Evolutionary conservation across 1,140 invertebrate species (phyloP), one percentile per base, ranked within the genome.

Genomic region (Cydia amplana): DNA sequence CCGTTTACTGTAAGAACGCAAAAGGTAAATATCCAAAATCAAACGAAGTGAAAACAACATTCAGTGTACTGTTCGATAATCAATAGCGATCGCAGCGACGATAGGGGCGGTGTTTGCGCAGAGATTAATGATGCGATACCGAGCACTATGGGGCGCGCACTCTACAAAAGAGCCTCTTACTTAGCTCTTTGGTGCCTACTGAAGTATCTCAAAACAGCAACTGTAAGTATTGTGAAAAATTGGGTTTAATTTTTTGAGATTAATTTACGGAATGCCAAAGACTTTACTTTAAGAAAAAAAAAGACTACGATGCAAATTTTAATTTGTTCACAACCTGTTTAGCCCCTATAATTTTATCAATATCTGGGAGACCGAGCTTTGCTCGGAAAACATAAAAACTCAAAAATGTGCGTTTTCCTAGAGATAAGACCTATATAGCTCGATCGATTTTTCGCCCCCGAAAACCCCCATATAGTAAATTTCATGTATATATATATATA

Each of bases 51-150:
- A 70, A 70, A 70, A 70, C 65, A 70, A 70, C 65, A 70, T 70
- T 70, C 16, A 36, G 65, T 51, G 49, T 67, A 64, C 63, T 77
- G 78, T 77, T 75, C 77, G 78, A 83, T 83, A 83, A 82, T 83
- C 81, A 81, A 72, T 72, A 74, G 78, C 65, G 78, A 83, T 81
- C 83, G 81, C 84, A 82, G 67, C 74, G 79, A 55, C 74, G 80
- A 79, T 79, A 79, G 77, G 78, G 75, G 75, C 75, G 65, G 83
- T 87, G 85, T 87, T 86, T 87, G 80, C 83, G 72, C 78, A 75
- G 80, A 88, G 88, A 90, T 89, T 89, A 87, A 90, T 89, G 86
- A 88, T 85, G 81, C 82, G 87, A 86, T 86, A 86, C 82, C 74
- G 77, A 79, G 82, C 81, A 83, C 82, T 81, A 82, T 82, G 82